Evolutionary conservation across 2,797 vertebrate genomes (phyloP).

Genomic region (Holocentrus rufus): DNA sequence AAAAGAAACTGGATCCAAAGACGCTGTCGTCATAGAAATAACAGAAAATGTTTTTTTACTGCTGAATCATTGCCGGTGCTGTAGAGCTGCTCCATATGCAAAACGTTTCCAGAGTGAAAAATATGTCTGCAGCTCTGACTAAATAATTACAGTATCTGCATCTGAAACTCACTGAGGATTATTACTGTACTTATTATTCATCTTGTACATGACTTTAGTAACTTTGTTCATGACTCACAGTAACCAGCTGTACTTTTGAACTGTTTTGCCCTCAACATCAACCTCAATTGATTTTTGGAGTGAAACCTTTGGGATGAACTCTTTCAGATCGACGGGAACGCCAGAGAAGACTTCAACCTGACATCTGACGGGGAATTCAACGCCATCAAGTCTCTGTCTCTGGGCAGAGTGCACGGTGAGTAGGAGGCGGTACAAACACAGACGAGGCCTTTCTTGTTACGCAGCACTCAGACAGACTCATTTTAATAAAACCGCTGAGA

Average conservation of each 20-base stretch:
- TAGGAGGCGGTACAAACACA: constrained; percentile 27
- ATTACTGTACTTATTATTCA: neutral
- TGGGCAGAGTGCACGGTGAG: constrained; percentile 91
- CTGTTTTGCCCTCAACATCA: neutral
- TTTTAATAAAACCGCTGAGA: constrained; percentile 31
- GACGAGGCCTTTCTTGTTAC: neutral
- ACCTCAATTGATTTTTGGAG: neutral
- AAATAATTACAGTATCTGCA: neutral
- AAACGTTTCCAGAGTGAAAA: no score
- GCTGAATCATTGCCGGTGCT: neutral
- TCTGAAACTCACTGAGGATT: neutral
- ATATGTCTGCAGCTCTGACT: neutral
- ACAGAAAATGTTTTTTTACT: no score
- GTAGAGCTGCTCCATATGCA: neutral
- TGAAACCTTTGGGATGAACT: neutral
- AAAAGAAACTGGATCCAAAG: no score
- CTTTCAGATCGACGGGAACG: constrained; percentile 86
- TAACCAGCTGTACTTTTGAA: neutral
- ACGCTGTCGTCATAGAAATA: no score
- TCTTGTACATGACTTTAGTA: neutral
- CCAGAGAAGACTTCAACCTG: constrained; percentile 85
- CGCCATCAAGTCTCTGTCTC: constrained; percentile 85
- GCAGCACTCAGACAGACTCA: constrained; percentile 21
- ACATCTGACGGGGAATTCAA: constrained; percentile 89
- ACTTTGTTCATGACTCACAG: neutral